Percentiles rank a stretch among this genome's conserved stretches.
phyloP scores from a whole-genome alignment of 2,888 invertebrate genomes.

The Mycogona germanica region DNA sequence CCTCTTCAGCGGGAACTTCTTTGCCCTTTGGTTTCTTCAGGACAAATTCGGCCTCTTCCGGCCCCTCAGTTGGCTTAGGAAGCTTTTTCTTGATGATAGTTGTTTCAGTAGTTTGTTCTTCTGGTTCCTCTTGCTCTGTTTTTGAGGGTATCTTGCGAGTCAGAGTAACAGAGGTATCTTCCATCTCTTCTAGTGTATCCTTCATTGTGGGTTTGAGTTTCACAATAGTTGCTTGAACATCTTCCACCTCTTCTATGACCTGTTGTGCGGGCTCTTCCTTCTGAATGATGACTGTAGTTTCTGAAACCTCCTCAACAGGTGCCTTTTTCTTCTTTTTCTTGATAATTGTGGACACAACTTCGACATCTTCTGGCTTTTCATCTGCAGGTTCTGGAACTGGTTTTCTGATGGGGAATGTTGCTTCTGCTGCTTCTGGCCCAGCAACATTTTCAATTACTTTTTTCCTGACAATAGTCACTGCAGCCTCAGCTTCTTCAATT shows the following conservation, averaged over 20 bases:
- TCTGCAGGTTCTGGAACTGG: conserved; percentile 13
- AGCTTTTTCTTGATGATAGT: conserved; percentile 9
- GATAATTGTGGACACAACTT: conserved; percentile 11
- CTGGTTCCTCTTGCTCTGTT: conserved; percentile 1
- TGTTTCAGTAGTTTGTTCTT: conserved; percentile 15
- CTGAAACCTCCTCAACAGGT: conserved; percentile 22
- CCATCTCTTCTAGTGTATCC: background rate
- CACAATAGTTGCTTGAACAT: conserved; percentile 29
- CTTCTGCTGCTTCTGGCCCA: conserved; percentile 9
- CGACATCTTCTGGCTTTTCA: conserved; percentile 4
- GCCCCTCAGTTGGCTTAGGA: conserved; percentile 13
- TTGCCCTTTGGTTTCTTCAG: conserved; percentile 19
- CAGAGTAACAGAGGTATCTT: conserved; percentile 25
- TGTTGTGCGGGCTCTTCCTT: conserved; percentile 31
- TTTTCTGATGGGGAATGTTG: background rate
- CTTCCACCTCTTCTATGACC: conserved; percentile 32
- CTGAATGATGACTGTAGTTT: conserved; percentile 26
- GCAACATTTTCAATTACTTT: background rate
- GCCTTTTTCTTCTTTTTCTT: conserved; percentile 19
- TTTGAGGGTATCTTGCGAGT: background rate
- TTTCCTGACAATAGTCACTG: conserved; percentile 29
- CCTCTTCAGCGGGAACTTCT: conserved; percentile 11
- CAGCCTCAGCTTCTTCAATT: conserved; percentile 17
- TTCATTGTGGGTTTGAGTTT: conserved; percentile 29
- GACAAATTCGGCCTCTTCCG: conserved; percentile 23